These are phyloP conservation scores for Calephelis virginiensis DNA, from an alignment of 1,140 invertebrate genomes.

Conservation along the genomic window DNA sequence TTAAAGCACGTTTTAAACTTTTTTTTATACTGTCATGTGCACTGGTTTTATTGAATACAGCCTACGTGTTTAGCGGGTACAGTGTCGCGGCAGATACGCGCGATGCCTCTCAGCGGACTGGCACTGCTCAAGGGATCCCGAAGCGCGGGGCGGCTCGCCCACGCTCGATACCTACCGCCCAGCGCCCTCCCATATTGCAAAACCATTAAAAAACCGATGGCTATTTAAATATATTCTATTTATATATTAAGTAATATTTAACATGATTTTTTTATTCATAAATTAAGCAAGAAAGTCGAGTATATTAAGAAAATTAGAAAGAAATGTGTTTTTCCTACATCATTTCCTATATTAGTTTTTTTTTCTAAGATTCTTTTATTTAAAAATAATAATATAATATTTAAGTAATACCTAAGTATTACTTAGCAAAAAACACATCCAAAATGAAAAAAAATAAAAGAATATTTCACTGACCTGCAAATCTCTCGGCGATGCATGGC, in stretches of 20 bases:
- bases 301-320: too few relatives aligned
- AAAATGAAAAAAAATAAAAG: too few relatives aligned
- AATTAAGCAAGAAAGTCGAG: too few relatives aligned
- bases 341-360: too few relatives aligned
- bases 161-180: slow-evolving; percentile 72
- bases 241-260: not conserved
- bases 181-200: slow-evolving; percentile 70
- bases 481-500: too few relatives aligned
- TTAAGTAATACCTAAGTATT: too few relatives aligned
- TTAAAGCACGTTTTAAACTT: slow-evolving; percentile 33
- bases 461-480: too few relatives aligned
- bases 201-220: slow-evolving; percentile 68
- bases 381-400: too few relatives aligned
- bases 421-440: too few relatives aligned
- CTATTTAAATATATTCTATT: slow-evolving; percentile 40
- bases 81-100: slow-evolving; percentile 43
- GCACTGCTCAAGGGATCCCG: slow-evolving; percentile 46
- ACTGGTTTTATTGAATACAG: slow-evolving; percentile 21
- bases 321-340: too few relatives aligned
- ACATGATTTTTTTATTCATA: too few relatives aligned
- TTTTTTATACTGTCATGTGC: slow-evolving; percentile 39
- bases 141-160: slow-evolving; percentile 65
- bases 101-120: slow-evolving; percentile 50
- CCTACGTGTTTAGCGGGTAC: slow-evolving; percentile 29
- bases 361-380: too few relatives aligned